A percentile compares a stretch with the other conserved stretches of the same genome.
phyloP scores from a whole-genome alignment of 2,888 invertebrate species.

The Leucania comma region DNA sequence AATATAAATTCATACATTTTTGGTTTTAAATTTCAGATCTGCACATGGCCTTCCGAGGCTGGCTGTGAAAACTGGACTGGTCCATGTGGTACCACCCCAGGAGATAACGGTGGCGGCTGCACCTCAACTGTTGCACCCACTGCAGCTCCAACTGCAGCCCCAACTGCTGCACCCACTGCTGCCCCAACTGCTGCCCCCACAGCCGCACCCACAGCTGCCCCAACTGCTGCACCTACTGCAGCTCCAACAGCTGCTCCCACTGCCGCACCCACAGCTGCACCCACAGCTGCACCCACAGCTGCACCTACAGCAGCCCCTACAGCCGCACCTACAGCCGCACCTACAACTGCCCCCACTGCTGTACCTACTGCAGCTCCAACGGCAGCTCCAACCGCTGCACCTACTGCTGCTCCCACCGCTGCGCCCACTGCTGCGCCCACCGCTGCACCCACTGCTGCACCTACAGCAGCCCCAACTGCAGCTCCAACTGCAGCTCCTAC shows the following conservation, averaged over 20 bases:
- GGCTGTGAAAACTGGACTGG: constrained; percentile 10
- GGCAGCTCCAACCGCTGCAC: constrained; percentile 23
- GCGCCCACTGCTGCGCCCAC: constrained; percentile 43
- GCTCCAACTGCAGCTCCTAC: constrained; percentile 28
- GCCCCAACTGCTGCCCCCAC: background rate
- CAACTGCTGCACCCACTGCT: background rate
- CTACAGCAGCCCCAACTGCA: background rate
- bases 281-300: constrained; percentile 30
- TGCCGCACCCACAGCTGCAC: background rate
- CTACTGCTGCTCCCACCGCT: constrained; percentile 18
- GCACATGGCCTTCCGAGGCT: constrained; percentile 6
- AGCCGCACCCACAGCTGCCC: background rate
- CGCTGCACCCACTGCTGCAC: constrained; percentile 10
- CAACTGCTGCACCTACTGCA: background rate
- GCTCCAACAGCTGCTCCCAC: background rate
- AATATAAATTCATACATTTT: background rate
- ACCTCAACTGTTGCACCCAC: background rate
- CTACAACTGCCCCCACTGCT: constrained; percentile 10
- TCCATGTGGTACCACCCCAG: background rate
- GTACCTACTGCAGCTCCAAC: constrained; percentile 22
- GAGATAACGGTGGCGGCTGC: background rate
- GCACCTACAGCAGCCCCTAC: constrained; percentile 17
- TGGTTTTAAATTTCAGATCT: background rate
- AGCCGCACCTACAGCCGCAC: background rate
- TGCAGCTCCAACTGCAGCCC: too few species aligned